These are phyloP conservation scores for Nerophis lumbriciformis DNA, from an alignment of 2,113 vertebrate species.

Conservation along the genomic window DNA sequence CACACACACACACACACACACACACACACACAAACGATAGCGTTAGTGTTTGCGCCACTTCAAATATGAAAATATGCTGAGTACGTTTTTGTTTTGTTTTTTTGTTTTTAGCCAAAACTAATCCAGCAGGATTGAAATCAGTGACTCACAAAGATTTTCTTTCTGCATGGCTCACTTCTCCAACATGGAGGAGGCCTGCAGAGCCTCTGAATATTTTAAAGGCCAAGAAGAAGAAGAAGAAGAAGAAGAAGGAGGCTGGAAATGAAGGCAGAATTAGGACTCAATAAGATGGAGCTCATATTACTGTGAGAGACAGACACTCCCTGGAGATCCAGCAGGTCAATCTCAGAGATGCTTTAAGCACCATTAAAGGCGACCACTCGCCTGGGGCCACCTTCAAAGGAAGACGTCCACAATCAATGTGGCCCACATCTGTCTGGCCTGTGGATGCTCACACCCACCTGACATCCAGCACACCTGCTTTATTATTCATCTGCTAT, in stretches of 20 bases:
- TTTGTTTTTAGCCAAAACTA: constrained; percentile 6
- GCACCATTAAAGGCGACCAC: constrained; percentile 4
- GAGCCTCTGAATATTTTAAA: constrained; percentile 71
- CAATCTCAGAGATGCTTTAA: not conserved
- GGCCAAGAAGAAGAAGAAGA: constrained; percentile 33
- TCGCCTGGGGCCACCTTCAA: constrained; percentile 1
- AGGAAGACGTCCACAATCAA: constrained; percentile 2
- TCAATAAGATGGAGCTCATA: not conserved
- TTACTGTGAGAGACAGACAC: not conserved
- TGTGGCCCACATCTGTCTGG: not conserved
- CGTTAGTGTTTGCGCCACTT: too few species aligned
- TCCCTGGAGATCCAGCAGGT: not conserved
- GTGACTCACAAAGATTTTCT: constrained; percentile 62
- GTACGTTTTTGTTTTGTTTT: too few species aligned
- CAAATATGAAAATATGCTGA: not conserved
- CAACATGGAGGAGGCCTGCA: constrained; percentile 46
- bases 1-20: too few species aligned
- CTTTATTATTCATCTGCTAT: not conserved
- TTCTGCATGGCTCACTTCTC: constrained; percentile 42
- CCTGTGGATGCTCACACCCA: too few species aligned
- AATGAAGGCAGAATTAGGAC: too few species aligned
- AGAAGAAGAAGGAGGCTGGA: constrained; percentile 30
- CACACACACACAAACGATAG: too few species aligned
- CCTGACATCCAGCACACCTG: too few species aligned
- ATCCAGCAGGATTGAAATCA: constrained; percentile 65